Conservation (phyloP, 2,888 invertebrate genomes). For the Apocheima hispidaria region DNA sequence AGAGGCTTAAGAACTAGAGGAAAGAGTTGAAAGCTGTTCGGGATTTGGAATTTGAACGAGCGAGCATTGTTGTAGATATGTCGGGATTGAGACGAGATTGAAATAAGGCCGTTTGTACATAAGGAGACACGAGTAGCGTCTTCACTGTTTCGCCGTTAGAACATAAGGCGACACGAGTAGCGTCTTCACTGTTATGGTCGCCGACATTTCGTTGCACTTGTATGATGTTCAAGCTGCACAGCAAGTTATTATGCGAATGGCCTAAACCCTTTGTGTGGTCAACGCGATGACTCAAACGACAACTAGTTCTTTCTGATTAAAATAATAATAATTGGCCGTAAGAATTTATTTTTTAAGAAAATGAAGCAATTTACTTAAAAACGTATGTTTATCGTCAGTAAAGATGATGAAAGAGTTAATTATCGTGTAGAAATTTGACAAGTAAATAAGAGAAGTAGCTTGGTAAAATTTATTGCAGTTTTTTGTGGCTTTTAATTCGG, state of each 20-base stretch:
- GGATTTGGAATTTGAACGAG: neutral
- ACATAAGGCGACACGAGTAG: too few species aligned
- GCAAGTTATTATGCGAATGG: neutral
- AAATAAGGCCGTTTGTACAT: too few species aligned
- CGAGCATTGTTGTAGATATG: constrained; percentile 7
- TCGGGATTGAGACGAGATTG: constrained; percentile 5
- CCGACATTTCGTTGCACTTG: too few species aligned
- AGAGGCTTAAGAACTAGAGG: neutral
- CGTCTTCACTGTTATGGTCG: too few species aligned
- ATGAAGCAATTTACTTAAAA: constrained; percentile 41
- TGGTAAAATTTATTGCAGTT: constrained; percentile 17
- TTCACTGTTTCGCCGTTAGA: too few species aligned
- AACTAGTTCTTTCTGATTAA: constrained; percentile 32
- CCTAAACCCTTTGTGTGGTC: constrained; percentile 27
- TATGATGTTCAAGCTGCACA: too few species aligned
- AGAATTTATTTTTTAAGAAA: constrained; percentile 27
- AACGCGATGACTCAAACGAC: constrained; percentile 30
- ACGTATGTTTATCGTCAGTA: constrained; percentile 33
- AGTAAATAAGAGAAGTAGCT: constrained; percentile 21
- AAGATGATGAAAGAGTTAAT: constrained; percentile 40
- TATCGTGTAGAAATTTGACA: constrained; percentile 36
- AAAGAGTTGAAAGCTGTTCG: constrained; percentile 2
- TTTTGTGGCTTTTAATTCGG: too few species aligned
- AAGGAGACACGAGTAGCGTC: too few species aligned
- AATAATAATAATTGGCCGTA: constrained; percentile 25